Conservation (phyloP, 1,140 invertebrate genomes). For the Papilio xuthus region DNA sequence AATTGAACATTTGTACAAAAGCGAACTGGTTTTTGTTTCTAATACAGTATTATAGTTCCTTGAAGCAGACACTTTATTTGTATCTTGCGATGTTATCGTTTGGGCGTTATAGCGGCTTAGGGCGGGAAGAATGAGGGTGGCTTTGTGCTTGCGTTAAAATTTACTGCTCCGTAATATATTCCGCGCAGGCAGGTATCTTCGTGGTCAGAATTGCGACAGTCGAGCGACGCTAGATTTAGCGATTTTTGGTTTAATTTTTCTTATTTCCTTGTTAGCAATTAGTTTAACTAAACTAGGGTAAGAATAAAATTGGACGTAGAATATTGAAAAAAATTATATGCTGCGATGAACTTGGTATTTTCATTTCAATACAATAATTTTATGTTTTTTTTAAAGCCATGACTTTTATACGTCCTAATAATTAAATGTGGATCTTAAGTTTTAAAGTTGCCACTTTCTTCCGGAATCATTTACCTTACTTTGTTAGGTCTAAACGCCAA, state of each 20-base stretch:
- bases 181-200: constrained; percentile 15
- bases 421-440: no score
- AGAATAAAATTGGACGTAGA: background rate
- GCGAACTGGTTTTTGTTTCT: constrained; percentile 4
- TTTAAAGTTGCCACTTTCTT: no score
- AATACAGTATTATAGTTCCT: constrained; percentile 13
- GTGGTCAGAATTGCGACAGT: constrained; percentile 19
- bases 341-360: background rate
- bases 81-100: constrained; percentile 21
- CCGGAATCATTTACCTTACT: background rate
- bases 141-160: constrained; percentile 24
- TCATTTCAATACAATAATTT: background rate
- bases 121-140: constrained; percentile 24
- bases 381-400: background rate
- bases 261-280: background rate
- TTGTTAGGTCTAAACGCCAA: background rate
- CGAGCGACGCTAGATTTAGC: background rate
- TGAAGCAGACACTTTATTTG: constrained; percentile 25
- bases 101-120: constrained; percentile 24
- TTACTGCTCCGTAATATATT: constrained; percentile 24
- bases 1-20: background rate
- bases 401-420: no score
- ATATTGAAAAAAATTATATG: background rate
- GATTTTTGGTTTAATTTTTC: constrained; percentile 4
- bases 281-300: background rate